Percentiles rank a stretch among this genome's conserved stretches.
Evolutionary conservation across 1,140 invertebrate species (phyloP).

Genomic region (Geopemphigus sp.): DNA sequence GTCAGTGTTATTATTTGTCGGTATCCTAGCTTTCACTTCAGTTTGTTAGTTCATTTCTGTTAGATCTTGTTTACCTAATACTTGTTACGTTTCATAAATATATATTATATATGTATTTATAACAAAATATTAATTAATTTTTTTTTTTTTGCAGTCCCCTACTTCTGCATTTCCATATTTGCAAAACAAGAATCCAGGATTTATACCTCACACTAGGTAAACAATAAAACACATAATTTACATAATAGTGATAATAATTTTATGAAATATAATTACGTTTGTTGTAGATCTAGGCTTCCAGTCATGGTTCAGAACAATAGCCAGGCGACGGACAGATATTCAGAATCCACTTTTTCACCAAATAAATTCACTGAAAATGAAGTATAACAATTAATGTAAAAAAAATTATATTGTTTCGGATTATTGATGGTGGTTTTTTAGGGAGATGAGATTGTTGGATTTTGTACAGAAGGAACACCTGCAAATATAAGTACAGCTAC

Average conservation of each 20-base stretch:
- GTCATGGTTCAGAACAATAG: conserved; percentile 38
- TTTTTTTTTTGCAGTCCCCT: conserved; percentile 13
- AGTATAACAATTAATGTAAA: neutral
- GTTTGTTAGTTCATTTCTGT: conserved; percentile 30
- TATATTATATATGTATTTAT: neutral
- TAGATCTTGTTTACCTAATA: conserved; percentile 11
- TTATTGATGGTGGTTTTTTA: neutral
- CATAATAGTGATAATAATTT: neutral
- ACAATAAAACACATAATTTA: neutral
- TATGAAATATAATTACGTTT: neutral
- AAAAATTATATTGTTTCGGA: neutral
- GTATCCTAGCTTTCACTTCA: conserved; percentile 37
- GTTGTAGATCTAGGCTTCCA: conserved; percentile 38
- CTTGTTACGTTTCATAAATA: conserved; percentile 8
- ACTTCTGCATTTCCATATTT: conserved; percentile 1
- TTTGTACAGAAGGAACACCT: conserved; percentile 89
- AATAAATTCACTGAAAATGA: conserved; percentile 29
- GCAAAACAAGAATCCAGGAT: conserved; percentile 43
- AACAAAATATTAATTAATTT: conserved; percentile 13
- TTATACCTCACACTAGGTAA: conserved; percentile 41
- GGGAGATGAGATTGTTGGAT: conserved; percentile 61
- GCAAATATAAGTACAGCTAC: conserved; percentile 83
- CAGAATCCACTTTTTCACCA: conserved; percentile 11
- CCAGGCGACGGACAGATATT: conserved; percentile 1
- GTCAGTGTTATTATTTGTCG: neutral